Conservation (phyloP, 2,113 vertebrate genomes). For the Zosterops hypoxanthus region DNA sequence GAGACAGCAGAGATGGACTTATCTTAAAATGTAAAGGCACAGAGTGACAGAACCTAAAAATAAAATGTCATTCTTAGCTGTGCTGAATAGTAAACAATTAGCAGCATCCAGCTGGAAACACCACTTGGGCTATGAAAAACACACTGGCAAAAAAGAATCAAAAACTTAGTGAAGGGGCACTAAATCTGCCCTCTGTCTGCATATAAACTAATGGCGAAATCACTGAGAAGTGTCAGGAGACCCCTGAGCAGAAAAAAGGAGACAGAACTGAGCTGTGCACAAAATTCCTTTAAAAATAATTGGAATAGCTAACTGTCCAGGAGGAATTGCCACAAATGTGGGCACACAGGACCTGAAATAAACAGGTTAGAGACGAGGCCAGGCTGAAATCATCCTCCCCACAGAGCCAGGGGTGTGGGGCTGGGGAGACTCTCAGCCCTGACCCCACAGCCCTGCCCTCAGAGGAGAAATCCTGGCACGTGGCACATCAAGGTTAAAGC, state of each 20-base stretch:
- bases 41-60: constrained; percentile 44
- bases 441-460: background rate
- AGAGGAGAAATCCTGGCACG: background rate
- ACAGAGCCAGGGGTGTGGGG: rapidly evolving
- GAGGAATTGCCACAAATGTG: background rate
- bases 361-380: background rate
- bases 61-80: constrained; percentile 46
- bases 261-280: background rate
- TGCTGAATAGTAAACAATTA: constrained; percentile 53
- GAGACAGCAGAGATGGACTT: constrained; percentile 35
- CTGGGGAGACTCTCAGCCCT: background rate
- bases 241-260: background rate
- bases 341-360: background rate
- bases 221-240: constrained; percentile 2
- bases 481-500: constrained; percentile 14
- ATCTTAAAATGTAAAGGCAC: constrained; percentile 31
- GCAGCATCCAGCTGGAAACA: constrained; percentile 45
- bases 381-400: background rate
- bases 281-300: constrained; percentile 28
- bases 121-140: constrained; percentile 36
- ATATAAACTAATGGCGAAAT: constrained; percentile 47
- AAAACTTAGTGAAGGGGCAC: constrained; percentile 2
- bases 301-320: background rate
- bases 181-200: background rate
- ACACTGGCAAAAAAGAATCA: constrained; percentile 14